Conservation (phyloP, 1,140 invertebrate species). For the Chrysoperla carnea region DNA sequence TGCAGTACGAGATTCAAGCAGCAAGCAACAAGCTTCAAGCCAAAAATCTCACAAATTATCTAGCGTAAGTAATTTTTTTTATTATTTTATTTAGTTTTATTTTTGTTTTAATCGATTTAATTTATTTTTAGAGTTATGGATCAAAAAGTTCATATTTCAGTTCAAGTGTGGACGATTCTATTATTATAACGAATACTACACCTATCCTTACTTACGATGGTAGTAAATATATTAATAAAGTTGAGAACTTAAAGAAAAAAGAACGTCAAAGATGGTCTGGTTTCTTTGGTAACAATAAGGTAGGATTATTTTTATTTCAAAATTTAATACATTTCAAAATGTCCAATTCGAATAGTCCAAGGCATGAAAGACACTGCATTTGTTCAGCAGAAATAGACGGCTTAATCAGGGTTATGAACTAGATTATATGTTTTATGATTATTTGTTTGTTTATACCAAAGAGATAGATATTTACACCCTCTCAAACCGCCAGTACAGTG, state of each 20-base stretch:
- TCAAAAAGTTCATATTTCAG: constrained; percentile 36
- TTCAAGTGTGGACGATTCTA: constrained; percentile 39
- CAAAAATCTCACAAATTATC: no score
- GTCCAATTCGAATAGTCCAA: background rate
- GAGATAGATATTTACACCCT: no score
- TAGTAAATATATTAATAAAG: background rate
- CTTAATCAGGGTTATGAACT: no score
- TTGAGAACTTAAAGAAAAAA: constrained; percentile 23
- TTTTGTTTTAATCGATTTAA: no score
- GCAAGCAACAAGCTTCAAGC: constrained; percentile 11
- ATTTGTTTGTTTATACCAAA: no score
- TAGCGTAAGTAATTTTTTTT: constrained; percentile 13
- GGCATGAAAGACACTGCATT: no score
- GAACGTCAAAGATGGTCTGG: constrained; percentile 47
- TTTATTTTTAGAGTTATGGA: constrained; percentile 26
- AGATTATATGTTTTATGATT: no score
- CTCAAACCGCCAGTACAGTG: no score
- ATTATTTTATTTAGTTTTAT: no score
- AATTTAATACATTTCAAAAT: background rate
- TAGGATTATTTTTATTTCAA: constrained; percentile 5
- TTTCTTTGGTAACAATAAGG: constrained; percentile 43
- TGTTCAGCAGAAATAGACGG: no score
- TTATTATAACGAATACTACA: constrained; percentile 20
- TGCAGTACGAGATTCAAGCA: constrained; percentile 17
- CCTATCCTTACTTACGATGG: no score